These are phyloP conservation scores for Nematolebias whitei DNA, from an alignment of 2,113 vertebrate species.

Conservation along the genomic window DNA sequence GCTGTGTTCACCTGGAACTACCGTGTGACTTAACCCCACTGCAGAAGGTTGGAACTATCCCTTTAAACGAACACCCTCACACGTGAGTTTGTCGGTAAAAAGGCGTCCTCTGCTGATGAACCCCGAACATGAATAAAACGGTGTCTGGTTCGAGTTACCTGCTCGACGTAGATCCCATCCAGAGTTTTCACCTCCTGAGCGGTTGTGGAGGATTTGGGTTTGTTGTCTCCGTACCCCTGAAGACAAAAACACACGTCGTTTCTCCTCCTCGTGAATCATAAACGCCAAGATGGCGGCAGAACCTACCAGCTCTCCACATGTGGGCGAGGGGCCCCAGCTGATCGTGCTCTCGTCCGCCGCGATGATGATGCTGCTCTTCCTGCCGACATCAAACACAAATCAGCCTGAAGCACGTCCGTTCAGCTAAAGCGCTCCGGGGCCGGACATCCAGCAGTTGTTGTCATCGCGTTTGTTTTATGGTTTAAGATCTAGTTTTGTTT, in stretches of 20 bases:
- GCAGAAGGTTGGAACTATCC: too few relatives aligned
- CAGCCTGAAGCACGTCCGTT: too few relatives aligned
- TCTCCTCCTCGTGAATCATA: not conserved
- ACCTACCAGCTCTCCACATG: slow-evolving; percentile 92
- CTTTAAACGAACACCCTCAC: too few relatives aligned
- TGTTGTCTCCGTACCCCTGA: slow-evolving; percentile 95
- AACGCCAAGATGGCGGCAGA: not conserved
- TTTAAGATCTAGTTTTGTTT: too few relatives aligned
- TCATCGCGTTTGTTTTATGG: too few relatives aligned
- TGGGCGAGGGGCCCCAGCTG: slow-evolving; percentile 95
- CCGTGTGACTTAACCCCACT: too few relatives aligned
- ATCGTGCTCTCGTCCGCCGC: slow-evolving; percentile 97
- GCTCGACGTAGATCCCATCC: slow-evolving; percentile 90
- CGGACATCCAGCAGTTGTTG: too few relatives aligned
- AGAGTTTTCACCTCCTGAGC: slow-evolving; percentile 95
- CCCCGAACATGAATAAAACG: too few relatives aligned
- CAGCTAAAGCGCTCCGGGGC: too few relatives aligned
- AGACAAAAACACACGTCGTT: not conserved
- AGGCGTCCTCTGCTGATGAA: too few relatives aligned
- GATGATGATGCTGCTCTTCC: slow-evolving; percentile 94
- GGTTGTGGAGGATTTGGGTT: slow-evolving; percentile 94
- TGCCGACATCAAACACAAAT: slow-evolving; percentile 53
- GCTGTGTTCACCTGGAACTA: too few relatives aligned
- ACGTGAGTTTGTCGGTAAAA: too few relatives aligned
- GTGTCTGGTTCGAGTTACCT: slow-evolving; percentile 75